These are phyloP conservation scores for Euspilapteryx auroguttella DNA, from an alignment of 2,888 invertebrate species.

Conservation along the genomic window DNA sequence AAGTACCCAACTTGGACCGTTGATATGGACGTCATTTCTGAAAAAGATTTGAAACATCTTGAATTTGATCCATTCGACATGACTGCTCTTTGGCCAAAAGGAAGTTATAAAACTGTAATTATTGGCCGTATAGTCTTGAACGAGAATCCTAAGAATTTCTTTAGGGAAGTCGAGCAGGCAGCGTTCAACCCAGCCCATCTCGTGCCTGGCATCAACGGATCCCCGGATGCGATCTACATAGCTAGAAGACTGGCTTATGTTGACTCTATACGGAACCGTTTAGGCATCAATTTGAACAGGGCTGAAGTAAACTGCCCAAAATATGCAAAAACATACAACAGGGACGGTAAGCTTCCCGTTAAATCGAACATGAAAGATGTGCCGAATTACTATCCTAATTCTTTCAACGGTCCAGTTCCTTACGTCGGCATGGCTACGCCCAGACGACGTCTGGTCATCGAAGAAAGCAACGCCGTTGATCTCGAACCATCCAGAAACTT, in stretches of 20 bases:
- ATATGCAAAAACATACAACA: constrained; percentile 1
- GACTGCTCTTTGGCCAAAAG: constrained; percentile 82
- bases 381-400: constrained; percentile 1
- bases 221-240: constrained; percentile 81
- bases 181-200: constrained; percentile 82
- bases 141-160: constrained; percentile 80
- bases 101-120: constrained; percentile 74
- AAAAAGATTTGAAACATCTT: constrained; percentile 69
- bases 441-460: background rate
- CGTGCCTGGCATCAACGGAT: constrained; percentile 82
- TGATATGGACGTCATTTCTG: constrained; percentile 79
- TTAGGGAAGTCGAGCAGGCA: constrained; percentile 82
- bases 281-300: background rate
- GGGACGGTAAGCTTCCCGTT: constrained; percentile 2
- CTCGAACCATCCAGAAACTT: background rate
- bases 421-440: background rate
- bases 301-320: background rate
- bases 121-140: constrained; percentile 79
- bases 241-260: constrained; percentile 74
- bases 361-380: background rate
- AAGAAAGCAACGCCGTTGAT: background rate
- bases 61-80: constrained; percentile 84
- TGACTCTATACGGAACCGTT: background rate
- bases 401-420: constrained; percentile 1
- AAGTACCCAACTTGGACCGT: constrained; percentile 71